Evolutionary conservation across 2,797 vertebrate species (phyloP), one percentile per base, ranked within the genome.

Genomic region (Eutrigla gurnardus): DNA sequence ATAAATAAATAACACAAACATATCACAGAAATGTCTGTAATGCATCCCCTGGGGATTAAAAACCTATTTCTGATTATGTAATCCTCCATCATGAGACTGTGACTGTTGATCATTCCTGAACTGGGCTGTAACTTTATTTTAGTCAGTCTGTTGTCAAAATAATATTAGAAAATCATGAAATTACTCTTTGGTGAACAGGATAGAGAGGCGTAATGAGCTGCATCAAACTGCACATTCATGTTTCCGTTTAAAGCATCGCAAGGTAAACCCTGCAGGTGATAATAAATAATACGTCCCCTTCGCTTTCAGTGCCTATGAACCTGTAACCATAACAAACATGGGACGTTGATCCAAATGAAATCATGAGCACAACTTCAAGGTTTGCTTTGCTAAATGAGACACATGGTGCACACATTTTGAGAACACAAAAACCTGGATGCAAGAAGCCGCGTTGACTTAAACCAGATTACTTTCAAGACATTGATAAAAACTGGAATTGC

Each of bases 311-410:
- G 82, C 90, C 89, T 86, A 82, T 17, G 43, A 65, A 70, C 72
- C 57, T 47, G 77, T 79, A 91, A 91, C 81, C 86, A 92, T 84
- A 94, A 89, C 89, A 94, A 93, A 92, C 80, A 81, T 60, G 83
- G 64, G 76, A 85, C 78, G 77, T 77, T 84, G 74, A 92, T 91
- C 89, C 86, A 91, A 92, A 91, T 81, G 62, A 91, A 93, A 93
- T 92, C 88, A 93, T 76, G 60, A 84, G 70, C 81, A 57, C 81
- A 83, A 84, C 84, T 72, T 75, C 77, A 40, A 70, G 72, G 75
- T 85, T 86, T 74, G 62, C 84, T 85, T 82, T 82, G 53, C 75
- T 80, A 62, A 88, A 88, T 73, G 52, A 82, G 85, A 92, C 92
- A 93, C 86, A 92, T 91, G 92, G 87, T 4, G 60, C 1, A 40